These are phyloP conservation scores for Mastomys natalensis DNA, from an alignment of 2,113 vertebrate genomes.

Conservation along the genomic window DNA sequence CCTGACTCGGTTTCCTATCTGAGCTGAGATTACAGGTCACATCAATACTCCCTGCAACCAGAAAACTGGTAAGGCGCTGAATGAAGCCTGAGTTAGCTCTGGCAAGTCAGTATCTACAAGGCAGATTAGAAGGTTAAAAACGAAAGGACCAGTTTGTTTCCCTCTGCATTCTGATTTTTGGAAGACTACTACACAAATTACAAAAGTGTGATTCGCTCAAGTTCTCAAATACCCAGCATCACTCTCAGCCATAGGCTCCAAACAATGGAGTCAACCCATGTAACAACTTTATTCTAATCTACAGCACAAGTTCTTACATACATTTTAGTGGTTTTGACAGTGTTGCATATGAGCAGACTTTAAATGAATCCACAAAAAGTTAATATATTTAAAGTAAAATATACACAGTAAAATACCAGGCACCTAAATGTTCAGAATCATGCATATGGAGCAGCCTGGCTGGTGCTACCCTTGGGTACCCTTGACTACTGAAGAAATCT, in stretches of 20 bases:
- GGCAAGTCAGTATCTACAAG: conserved; percentile 43
- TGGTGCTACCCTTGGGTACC: neutral
- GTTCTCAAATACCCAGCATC: conserved; percentile 19
- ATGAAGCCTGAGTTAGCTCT: neutral
- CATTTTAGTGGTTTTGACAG: conserved; percentile 87
- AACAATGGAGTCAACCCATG: conserved; percentile 76
- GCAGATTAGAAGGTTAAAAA: conserved; percentile 19
- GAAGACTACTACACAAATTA: conserved; percentile 47
- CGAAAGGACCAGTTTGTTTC: conserved; percentile 1
- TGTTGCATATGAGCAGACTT: conserved; percentile 82
- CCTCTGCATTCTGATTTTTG: conserved; percentile 57
- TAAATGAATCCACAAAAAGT: conserved; percentile 79
- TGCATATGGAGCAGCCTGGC: conserved; percentile 41
- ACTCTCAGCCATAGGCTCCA: conserved; percentile 56
- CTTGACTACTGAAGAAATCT: conserved; percentile 29
- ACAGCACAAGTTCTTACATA: conserved; percentile 76
- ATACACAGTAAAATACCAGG: conserved; percentile 81
- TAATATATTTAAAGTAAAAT: conserved; percentile 84
- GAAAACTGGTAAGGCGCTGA: neutral
- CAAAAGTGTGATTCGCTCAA: neutral
- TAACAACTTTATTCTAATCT: conserved; percentile 81
- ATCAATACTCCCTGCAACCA: neutral
- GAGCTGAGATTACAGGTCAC: neutral
- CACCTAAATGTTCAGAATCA: conserved; percentile 80
- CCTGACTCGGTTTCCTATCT: neutral